Conservation (phyloP, 1,140 invertebrate genomes). For the Yoshiicerus persimilis region DNA sequence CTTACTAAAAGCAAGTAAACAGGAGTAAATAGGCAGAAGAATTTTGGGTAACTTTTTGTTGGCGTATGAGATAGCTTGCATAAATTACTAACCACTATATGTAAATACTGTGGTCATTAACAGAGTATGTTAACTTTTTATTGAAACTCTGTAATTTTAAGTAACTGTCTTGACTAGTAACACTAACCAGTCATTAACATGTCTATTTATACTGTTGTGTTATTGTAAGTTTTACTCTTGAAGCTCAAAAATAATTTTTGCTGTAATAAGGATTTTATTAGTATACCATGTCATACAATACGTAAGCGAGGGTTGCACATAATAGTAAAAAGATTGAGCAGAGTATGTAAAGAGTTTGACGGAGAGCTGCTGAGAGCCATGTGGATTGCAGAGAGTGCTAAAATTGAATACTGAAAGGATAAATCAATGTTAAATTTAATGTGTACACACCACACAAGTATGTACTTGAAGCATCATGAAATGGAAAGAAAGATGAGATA, state of each 20-base stretch:
- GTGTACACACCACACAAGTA: not conserved
- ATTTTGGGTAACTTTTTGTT: not conserved
- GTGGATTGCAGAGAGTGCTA: not conserved
- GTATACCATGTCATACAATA: too few species aligned
- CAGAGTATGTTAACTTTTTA: not conserved
- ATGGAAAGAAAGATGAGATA: not conserved
- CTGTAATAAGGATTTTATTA: not conserved
- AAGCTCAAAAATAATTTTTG: not conserved
- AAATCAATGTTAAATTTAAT: not conserved
- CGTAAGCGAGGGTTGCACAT: too few species aligned
- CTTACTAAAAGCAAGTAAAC: not conserved
- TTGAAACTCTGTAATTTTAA: not conserved
- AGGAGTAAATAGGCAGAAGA: not conserved
- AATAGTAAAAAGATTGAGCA: too few species aligned
- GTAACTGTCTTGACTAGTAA: not conserved
- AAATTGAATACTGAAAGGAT: not conserved
- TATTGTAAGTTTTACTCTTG: not conserved
- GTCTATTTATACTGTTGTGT: not conserved
- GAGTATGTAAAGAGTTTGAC: not conserved
- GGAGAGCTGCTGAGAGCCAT: not conserved
- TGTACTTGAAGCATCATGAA: not conserved
- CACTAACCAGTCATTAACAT: not conserved
- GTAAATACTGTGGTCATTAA: not conserved
- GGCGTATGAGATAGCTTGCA: not conserved
- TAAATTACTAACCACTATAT: not conserved